Percentiles rank a stretch among this genome's conserved stretches.
Conservation (phyloP, 2,113 vertebrate species). For the Peromyscus californicus region DNA sequence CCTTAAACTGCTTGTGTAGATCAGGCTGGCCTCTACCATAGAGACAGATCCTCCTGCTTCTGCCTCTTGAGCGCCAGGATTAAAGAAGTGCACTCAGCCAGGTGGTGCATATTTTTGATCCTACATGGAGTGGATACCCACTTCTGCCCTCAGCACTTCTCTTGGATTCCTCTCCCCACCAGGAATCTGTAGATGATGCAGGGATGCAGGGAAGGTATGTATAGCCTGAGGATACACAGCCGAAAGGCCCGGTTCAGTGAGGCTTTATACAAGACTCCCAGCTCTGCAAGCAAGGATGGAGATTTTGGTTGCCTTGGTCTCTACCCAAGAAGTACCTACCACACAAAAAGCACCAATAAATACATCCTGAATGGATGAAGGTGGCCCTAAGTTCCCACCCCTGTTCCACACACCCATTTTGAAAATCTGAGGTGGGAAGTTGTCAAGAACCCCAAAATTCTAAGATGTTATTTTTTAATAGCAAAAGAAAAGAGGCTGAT, state of each 20-base stretch:
- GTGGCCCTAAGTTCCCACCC: not conserved
- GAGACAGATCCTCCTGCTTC: not conserved
- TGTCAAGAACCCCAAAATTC: conserved; percentile 29
- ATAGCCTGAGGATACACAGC: not conserved
- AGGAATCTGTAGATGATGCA: not conserved
- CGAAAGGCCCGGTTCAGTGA: not conserved
- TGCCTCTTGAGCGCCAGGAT: not conserved
- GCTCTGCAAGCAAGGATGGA: not conserved
- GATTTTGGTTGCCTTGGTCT: not conserved
- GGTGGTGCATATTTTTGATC: not conserved
- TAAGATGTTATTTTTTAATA: conserved; percentile 43
- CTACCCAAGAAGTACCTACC: not conserved
- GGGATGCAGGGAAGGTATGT: not conserved
- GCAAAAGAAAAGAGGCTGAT: conserved; percentile 3
- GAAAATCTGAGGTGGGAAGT: conserved; percentile 29
- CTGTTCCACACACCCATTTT: not conserved
- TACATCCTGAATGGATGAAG: not conserved
- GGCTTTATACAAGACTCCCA: not conserved
- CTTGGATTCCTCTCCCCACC: not conserved
- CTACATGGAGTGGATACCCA: not conserved
- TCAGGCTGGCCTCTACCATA: not conserved
- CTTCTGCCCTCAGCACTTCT: not conserved
- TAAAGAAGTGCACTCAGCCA: not conserved
- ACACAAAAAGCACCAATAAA: not conserved
- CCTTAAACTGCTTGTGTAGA: not conserved